phyloP scores from a whole-genome alignment of 2,888 invertebrate species.

The Tupiocoris notatus region DNA sequence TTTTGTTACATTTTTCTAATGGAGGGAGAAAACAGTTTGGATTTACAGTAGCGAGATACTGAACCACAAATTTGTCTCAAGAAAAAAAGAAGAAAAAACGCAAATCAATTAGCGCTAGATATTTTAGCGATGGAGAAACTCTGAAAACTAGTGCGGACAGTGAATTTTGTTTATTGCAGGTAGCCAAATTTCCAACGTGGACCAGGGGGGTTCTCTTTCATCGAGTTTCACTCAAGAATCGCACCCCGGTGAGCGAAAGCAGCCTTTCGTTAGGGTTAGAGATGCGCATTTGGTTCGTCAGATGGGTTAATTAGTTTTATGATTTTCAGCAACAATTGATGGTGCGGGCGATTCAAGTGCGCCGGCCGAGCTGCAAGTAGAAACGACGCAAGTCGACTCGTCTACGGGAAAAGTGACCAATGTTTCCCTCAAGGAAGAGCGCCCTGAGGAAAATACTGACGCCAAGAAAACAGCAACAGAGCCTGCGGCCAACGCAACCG shows the following conservation, averaged over 20 bases:
- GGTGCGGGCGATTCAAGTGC: background rate
- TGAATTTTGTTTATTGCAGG: constrained; percentile 10
- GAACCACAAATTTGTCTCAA: too few species aligned
- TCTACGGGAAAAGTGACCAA: background rate
- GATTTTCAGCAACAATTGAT: background rate
- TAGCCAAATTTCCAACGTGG: constrained; percentile 30
- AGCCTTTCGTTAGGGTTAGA: background rate
- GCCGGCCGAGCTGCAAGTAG: background rate
- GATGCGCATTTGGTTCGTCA: background rate
- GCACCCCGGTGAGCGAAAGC: background rate
- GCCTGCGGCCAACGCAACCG: too few species aligned
- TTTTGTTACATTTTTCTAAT: too few species aligned
- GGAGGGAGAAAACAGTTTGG: too few species aligned
- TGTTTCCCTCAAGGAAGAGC: background rate
- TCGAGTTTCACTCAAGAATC: background rate
- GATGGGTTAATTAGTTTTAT: background rate
- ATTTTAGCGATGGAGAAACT: too few species aligned
- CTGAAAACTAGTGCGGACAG: too few species aligned
- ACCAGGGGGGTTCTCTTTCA: constrained; percentile 9
- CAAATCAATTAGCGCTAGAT: too few species aligned
- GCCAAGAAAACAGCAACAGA: background rate
- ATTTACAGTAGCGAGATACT: too few species aligned
- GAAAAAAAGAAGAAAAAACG: too few species aligned
- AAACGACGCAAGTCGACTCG: constrained; percentile 2
- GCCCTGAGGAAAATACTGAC: background rate